Base-by-base conservation (phyloP, 2,888 invertebrate genomes). In the Andrena marginata region DNA sequence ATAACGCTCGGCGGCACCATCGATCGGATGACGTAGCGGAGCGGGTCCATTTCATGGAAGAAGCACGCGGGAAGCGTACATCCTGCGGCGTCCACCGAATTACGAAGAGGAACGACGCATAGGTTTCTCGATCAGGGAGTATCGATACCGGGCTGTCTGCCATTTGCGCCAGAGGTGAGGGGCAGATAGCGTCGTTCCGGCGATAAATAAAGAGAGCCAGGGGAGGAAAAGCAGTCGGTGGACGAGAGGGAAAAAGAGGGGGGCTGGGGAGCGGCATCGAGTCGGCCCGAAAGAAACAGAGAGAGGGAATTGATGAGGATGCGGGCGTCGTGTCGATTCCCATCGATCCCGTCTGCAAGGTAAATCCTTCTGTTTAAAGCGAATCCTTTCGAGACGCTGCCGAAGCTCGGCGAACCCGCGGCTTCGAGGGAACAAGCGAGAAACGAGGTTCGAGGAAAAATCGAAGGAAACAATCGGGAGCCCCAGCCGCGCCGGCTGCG, bases 231-330 rank as follows among this genome's bases (percentile, higher is more conserved):
- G 16, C 42, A 42, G 42, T 42, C 42, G 42, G 0, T 16, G 42
- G 10, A 26, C 31, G 48, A 8, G 51, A 26, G 54, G 29, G 72
- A 6, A 62, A 77, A 78, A 42, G 59, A 59, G 29, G 23, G 77
- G 77, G n/a, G n/a, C n/a, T n/a, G n/a, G n/a, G n/a, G n/a, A n/a
- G 71, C 74, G 70, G 74, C 64, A 59, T 33, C 68, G 60, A 35
- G 60, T 42, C 67, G 59, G 60, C 35, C n/a, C n/a, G 35, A 68
- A 35, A 68, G 54, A 67, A 33, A 16, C 49, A 75, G 64, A 71
- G 64, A 80, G 80, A 82, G 85, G 86, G 89, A 91, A 91, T 90
- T 88, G 88, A 89, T 85, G 90, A 90, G 85, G 85, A 89, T 85
- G 81, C 85, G 84, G 85, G 82, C 86, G 73, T 81, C 79, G 82